Evolutionary conservation across 2,888 invertebrate genomes (phyloP), one percentile per base, ranked within the genome.

Genomic region (Teinopalpus imperialis): DNA sequence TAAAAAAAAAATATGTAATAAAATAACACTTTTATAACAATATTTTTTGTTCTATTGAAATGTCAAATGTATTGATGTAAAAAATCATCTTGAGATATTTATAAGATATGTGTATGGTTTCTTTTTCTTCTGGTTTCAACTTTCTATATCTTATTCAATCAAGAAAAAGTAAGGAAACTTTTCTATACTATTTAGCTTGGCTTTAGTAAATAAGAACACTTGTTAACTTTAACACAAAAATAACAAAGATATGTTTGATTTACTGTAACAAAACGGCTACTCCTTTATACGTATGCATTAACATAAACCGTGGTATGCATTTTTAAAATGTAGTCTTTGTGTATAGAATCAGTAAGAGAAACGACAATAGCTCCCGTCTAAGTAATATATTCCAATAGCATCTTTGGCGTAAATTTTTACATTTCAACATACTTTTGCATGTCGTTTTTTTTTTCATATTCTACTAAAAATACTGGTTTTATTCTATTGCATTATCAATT

Each of bases 221-320:
- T 16, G 10, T 20, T 42, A 34, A 26, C 27, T 6, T 29, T 12
- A 12, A 36, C 16, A 31, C 13, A 37, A 37, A 30, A 20, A 16
- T 3, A 32, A 14, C 14, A 18, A 24, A 10, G 9, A 24, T 36
- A 36, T 35, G 6, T 42, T 41, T 40, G 21, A 35, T 46, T 12
- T 24, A 7, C 41, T 41, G 40, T 12, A 30, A 13, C 40, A 8
- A 27, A 30, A 36, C 24, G 29, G 29, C 29, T 29, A 36, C 29
- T 35, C 27, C n/a, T 35, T 41, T 9, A 47, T 41, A 29, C 8
- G 13, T n/a, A 14, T 18, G 24, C 16, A 41, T 41, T 47, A 41
- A 12, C 46, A 47, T 41, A 47, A 23, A 24, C 30, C 46, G 36
- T 47, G 46, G 36, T 7, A 16, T 30, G 46, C 46, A 41, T 41